These are phyloP conservation scores for Telmatherina bonti DNA, from an alignment of 2,797 vertebrate genomes.

Conservation along the genomic window DNA sequence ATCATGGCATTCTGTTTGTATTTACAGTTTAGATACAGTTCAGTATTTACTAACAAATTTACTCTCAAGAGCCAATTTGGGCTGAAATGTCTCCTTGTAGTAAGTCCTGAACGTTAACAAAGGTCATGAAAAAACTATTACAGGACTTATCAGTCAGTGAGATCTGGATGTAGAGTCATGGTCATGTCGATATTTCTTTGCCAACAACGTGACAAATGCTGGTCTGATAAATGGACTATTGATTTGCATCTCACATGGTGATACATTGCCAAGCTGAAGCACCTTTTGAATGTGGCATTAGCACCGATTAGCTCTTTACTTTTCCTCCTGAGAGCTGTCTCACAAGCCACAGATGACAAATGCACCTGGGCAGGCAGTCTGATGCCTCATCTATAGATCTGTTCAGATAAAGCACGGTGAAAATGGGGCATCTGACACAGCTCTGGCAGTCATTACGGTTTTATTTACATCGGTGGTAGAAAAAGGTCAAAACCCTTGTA, in stretches of 20 bases:
- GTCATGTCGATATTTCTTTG: too few relatives aligned
- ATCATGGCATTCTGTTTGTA: too few relatives aligned
- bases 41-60: too few relatives aligned
- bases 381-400: slow-evolving; percentile 15
- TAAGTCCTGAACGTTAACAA: too few relatives aligned
- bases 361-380: slow-evolving; percentile 38
- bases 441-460: slow-evolving; percentile 14
- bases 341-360: slow-evolving; percentile 53
- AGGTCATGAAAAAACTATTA: too few relatives aligned
- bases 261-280: slow-evolving; percentile 19
- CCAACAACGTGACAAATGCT: too few relatives aligned
- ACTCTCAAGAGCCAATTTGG: too few relatives aligned
- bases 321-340: slow-evolving; percentile 38
- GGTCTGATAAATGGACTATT: slow-evolving; percentile 22
- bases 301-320: background rate
- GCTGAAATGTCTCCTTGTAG: too few relatives aligned
- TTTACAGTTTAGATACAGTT: too few relatives aligned
- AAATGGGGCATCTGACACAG: slow-evolving; percentile 23
- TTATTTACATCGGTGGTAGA: slow-evolving; percentile 1
- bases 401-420: slow-evolving; percentile 13
- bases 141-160: too few relatives aligned
- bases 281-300: slow-evolving; percentile 33
- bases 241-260: slow-evolving; percentile 17
- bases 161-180: too few relatives aligned
- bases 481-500: background rate